Evolutionary conservation across 2,113 vertebrate species (phyloP).

Genomic region (Prolemur simus): DNA sequence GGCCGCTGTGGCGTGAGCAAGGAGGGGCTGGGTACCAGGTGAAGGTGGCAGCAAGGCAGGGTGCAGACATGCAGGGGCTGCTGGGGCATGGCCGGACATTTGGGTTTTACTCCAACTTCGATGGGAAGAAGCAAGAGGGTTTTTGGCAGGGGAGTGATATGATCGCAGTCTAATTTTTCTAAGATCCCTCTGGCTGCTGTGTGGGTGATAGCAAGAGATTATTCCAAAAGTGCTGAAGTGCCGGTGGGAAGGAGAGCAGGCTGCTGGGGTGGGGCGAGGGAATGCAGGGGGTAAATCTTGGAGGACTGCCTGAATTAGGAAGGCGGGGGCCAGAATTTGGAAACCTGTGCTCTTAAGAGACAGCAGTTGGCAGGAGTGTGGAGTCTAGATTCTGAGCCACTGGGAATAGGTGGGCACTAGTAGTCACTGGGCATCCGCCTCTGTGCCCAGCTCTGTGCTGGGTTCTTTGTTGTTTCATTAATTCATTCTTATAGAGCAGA

Average conservation of each 20-base stretch:
- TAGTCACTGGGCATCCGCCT: fast-evolving
- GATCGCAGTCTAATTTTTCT: background rate
- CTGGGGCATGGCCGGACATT: background rate
- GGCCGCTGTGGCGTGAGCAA: background rate
- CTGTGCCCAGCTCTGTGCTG: no score
- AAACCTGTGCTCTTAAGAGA: background rate
- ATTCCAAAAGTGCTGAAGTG: background rate
- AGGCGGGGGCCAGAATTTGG: background rate
- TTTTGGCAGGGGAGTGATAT: background rate
- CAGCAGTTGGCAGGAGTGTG: background rate
- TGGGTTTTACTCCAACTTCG: background rate
- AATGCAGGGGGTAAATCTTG: no score
- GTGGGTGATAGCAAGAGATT: background rate
- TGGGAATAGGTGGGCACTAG: background rate
- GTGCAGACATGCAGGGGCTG: fast-evolving
- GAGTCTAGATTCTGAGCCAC: background rate
- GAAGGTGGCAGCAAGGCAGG: background rate
- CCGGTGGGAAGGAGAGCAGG: background rate
- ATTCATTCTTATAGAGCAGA: background rate
- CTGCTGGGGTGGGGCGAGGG: fast-evolving
- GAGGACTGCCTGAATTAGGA: background rate
- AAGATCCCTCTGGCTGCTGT: background rate
- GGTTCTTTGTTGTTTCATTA: background rate
- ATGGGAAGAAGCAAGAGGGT: background rate
- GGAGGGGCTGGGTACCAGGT: no score